Conservation (phyloP, 2,113 vertebrate genomes). For the Bungarus multicinctus region DNA sequence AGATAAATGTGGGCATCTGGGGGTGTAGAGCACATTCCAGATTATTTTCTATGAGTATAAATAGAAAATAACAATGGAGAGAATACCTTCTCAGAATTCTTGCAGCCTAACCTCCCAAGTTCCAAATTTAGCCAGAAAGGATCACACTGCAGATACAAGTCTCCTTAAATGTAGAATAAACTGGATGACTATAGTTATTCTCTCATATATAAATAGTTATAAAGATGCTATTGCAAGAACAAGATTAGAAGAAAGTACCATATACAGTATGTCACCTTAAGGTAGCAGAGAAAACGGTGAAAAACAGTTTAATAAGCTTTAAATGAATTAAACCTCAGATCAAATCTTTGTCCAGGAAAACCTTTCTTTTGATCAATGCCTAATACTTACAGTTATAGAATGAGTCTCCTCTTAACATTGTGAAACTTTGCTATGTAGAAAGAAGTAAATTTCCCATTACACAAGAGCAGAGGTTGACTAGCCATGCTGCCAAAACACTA, state of each 20-base stretch:
- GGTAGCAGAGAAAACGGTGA: background rate
- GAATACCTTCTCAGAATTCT: background rate
- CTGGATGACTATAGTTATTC: background rate
- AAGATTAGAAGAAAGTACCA: background rate
- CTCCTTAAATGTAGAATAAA: background rate
- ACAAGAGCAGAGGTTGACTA: background rate
- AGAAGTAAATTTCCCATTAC: background rate
- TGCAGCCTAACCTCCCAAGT: background rate
- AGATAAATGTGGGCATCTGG: background rate
- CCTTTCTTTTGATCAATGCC: background rate
- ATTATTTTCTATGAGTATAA: background rate
- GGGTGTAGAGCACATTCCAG: background rate
- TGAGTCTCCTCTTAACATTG: background rate
- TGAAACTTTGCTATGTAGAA: background rate
- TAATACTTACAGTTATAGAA: background rate
- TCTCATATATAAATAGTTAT: background rate
- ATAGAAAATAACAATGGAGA: background rate
- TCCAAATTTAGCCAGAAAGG: background rate
- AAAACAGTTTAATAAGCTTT: background rate
- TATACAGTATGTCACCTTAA: background rate
- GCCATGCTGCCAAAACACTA: background rate
- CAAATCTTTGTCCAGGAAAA: background rate
- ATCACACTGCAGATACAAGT: background rate
- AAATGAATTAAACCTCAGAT: background rate
- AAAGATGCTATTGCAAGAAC: background rate